Conservation (phyloP, 1,140 invertebrate species). For the Drosophila nebulosa region DNA sequence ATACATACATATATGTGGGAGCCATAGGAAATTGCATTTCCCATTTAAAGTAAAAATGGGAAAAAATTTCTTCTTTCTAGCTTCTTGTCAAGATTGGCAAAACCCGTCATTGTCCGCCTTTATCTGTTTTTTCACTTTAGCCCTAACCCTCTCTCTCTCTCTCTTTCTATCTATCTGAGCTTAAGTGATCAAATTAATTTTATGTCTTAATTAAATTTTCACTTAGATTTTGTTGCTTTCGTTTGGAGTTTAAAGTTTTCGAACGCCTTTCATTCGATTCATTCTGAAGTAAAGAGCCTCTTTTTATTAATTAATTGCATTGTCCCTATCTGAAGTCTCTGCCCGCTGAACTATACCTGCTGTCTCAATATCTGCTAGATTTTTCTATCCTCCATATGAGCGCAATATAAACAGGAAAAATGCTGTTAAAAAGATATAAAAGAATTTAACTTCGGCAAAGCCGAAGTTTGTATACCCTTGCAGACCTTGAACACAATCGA, state of each 20-base stretch:
- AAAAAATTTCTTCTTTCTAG: neutral
- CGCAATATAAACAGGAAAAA: conserved; percentile 7
- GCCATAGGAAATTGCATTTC: conserved; percentile 67
- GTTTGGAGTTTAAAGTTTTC: neutral
- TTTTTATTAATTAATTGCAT: too few species aligned
- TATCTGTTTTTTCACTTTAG: neutral
- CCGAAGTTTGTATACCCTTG: too few species aligned
- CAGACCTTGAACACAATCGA: too few species aligned
- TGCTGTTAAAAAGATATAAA: conserved; percentile 38
- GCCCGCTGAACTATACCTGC: too few species aligned
- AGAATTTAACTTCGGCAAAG: too few species aligned
- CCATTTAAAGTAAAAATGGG: conserved; percentile 15
- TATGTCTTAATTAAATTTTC: neutral
- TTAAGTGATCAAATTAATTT: neutral
- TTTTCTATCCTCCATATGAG: neutral
- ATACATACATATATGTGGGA: neutral
- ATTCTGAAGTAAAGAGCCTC: too few species aligned
- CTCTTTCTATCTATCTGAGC: neutral
- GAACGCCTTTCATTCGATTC: too few species aligned
- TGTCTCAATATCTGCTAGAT: neutral
- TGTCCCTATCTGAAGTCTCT: too few species aligned
- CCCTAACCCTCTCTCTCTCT: neutral
- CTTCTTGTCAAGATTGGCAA: neutral
- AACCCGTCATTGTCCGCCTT: neutral
- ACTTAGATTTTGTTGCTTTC: neutral